A percentile compares a stretch with the other conserved stretches of the same genome.
Conservation (phyloP, 1,140 invertebrate species). For the Zaprionus vittiger region DNA sequence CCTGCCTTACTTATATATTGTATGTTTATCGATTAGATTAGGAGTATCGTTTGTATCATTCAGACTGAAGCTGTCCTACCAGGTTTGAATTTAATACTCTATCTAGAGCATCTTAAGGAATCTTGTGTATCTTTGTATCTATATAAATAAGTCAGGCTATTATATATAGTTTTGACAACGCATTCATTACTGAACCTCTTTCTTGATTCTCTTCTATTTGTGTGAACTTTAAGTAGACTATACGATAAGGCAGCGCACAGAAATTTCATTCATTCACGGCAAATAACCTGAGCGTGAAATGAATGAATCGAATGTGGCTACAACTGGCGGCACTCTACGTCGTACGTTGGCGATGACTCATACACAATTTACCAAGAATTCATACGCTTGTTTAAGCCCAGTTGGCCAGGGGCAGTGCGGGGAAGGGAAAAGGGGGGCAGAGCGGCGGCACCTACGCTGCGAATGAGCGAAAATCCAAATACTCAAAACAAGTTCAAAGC, state of each 20-base stretch:
- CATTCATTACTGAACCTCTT: background rate
- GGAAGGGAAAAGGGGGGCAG: slow-evolving; percentile 12
- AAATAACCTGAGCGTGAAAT: slow-evolving; percentile 43
- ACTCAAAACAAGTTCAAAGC: slow-evolving; percentile 28
- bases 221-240: slow-evolving; percentile 28
- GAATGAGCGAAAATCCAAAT: slow-evolving; percentile 20
- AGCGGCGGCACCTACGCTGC: slow-evolving; percentile 51
- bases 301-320: slow-evolving; percentile 69
- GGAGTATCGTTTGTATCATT: too few relatives aligned
- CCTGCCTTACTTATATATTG: too few relatives aligned
- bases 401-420: slow-evolving; percentile 26
- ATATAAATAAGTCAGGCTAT: too few relatives aligned
- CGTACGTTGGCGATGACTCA: slow-evolving; percentile 60
- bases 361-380: slow-evolving; percentile 73
- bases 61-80: too few relatives aligned
- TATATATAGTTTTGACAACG: background rate
- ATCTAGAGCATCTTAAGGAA: too few relatives aligned
- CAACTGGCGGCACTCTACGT: slow-evolving; percentile 30
- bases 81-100: too few relatives aligned
- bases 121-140: too few relatives aligned
- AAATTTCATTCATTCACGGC: slow-evolving; percentile 56
- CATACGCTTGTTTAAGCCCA: slow-evolving; percentile 72
- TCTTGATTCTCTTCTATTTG: slow-evolving; percentile 15
- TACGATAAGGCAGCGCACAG: slow-evolving; percentile 32
- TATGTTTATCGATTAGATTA: too few relatives aligned